Conservation (phyloP, 2,113 vertebrate species). For the Prochilodus magdalenae region DNA sequence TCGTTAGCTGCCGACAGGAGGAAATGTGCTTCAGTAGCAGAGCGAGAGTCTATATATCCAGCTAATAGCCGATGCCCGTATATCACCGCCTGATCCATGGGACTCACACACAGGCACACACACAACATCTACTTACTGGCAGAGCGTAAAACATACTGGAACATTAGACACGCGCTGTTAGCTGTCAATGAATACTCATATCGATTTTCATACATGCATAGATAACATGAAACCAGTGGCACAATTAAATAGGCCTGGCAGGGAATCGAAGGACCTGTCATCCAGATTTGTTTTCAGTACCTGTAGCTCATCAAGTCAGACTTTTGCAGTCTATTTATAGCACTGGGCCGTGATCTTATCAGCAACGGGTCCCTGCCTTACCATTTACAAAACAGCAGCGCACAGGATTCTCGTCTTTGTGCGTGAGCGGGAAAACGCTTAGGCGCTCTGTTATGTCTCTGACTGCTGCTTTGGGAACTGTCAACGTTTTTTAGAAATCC, state of each 20-base stretch:
- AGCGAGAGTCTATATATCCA: constrained; percentile 28
- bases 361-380: too few relatives aligned
- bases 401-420: too few relatives aligned
- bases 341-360: background rate
- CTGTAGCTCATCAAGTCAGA: background rate
- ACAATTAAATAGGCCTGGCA: background rate
- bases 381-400: too few relatives aligned
- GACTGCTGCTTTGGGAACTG: too few relatives aligned
- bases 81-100: constrained; percentile 22
- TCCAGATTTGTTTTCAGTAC: background rate
- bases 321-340: background rate
- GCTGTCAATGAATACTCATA: background rate
- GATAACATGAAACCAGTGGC: background rate
- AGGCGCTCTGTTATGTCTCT: too few relatives aligned
- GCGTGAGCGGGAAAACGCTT: too few relatives aligned
- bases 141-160: constrained; percentile 12
- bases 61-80: constrained; percentile 34
- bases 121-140: background rate
- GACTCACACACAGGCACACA: background rate
- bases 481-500: too few relatives aligned
- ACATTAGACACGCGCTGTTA: background rate
- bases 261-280: background rate
- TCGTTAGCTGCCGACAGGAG: constrained; percentile 38
- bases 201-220: background rate
- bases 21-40: constrained; percentile 28